These are phyloP conservation scores for Clinocottus analis DNA, from an alignment of 2,113 vertebrate genomes.

Conservation along the genomic window DNA sequence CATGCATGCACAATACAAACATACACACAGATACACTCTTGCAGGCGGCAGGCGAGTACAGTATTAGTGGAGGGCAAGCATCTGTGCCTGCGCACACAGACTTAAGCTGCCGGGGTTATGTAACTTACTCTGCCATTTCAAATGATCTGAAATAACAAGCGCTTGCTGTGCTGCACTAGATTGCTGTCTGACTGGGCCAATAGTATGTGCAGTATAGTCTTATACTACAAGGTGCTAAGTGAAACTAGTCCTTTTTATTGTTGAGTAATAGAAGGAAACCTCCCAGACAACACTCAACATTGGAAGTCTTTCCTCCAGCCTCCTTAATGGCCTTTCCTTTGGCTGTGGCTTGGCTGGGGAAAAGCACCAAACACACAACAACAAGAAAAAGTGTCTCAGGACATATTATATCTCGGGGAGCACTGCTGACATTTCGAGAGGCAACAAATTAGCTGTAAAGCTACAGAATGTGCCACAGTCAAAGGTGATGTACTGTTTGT, in stretches of 20 bases:
- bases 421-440: constrained; percentile 36
- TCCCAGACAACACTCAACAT: constrained; percentile 23
- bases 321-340: constrained; percentile 26
- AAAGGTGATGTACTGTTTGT: constrained; percentile 27
- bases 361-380: constrained; percentile 12
- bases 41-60: constrained; percentile 47
- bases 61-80: constrained; percentile 68
- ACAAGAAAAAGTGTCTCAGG: constrained; percentile 4
- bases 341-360: constrained; percentile 1
- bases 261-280: constrained; percentile 45
- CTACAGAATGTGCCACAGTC: constrained; percentile 10
- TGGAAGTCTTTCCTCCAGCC: constrained; percentile 13
- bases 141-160: constrained; percentile 73
- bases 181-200: constrained; percentile 48
- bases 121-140: constrained; percentile 79
- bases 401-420: constrained; percentile 4
- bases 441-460: constrained; percentile 34
- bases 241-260: constrained; percentile 33
- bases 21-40: constrained; percentile 35
- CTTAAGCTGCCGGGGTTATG: constrained; percentile 76
- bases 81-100: constrained; percentile 66
- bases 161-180: constrained; percentile 52
- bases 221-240: constrained; percentile 31
- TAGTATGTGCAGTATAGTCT: constrained; percentile 36
- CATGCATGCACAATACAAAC: not conserved